Evolutionary conservation across 2,888 invertebrate genomes (phyloP).

Genomic region (Melinopterus prodromus): DNA sequence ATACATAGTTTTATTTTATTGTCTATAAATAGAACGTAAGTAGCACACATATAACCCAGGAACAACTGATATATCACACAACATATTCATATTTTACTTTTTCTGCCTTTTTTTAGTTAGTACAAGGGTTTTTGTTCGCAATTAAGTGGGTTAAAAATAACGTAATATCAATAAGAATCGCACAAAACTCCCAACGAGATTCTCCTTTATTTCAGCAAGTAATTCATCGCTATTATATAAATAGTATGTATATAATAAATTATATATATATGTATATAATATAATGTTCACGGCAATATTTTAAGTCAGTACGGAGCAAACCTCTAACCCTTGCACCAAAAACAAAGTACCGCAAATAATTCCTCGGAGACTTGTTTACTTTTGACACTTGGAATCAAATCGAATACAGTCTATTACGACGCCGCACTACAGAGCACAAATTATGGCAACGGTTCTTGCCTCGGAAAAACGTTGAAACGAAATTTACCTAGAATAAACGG

Average conservation of each 20-base stretch:
- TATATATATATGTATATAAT: too few species aligned
- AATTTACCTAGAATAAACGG: constrained; percentile 27
- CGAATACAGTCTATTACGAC: background rate
- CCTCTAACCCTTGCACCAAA: constrained; percentile 29
- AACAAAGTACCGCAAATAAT: constrained; percentile 29
- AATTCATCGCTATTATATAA: too few species aligned
- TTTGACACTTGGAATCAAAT: constrained; percentile 4
- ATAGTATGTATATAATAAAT: too few species aligned
- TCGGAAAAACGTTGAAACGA: background rate
- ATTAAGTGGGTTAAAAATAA: background rate
- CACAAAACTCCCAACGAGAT: background rate
- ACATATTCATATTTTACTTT: background rate
- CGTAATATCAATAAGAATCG: background rate
- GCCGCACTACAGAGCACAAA: constrained; percentile 14
- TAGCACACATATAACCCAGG: constrained; percentile 32
- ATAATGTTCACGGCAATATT: background rate
- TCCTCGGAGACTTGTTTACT: constrained; percentile 18
- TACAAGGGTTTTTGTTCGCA: background rate
- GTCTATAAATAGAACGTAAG: constrained; percentile 33
- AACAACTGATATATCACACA: constrained; percentile 32
- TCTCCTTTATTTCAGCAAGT: background rate
- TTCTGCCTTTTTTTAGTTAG: background rate
- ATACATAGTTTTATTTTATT: constrained; percentile 31
- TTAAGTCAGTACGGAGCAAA: constrained; percentile 12
- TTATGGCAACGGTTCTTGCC: constrained; percentile 5